Evolutionary conservation across 2,888 invertebrate species (phyloP), one percentile per base, ranked within the genome.

Genomic region (Drosophila anomelani): DNA sequence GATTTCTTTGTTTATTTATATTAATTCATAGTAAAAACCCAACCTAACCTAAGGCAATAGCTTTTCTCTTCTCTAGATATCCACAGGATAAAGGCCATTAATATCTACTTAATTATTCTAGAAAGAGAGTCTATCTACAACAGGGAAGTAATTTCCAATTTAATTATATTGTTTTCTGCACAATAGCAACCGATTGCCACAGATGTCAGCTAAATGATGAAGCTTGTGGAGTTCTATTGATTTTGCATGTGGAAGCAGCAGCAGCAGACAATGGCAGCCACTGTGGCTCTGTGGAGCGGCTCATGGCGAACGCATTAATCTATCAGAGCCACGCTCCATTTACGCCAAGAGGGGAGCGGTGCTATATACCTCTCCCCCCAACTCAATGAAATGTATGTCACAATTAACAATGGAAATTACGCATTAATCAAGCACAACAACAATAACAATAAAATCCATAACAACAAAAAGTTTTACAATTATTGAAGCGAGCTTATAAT

Each of bases 341-440:
- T 84, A 70, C 73, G 58, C 23, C 47, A 10, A 41, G 75, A 41
- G 75, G 69, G 44, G 61, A 57, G 76, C 46, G 61, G 67, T 61
- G 66, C 13, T 15, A 26, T 43, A 8, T 15, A 9, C 38, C 34
- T 20, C 39, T 1, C 44, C 32, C 38, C 43, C 26, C 26, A 39
- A 1, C 51, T 2, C 38, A 39, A 46, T 61, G 62, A 80, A 76
- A 82, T 85, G 88, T 82, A 67, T 88, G 84, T 77, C 89, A 85
- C 76, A 77, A 79, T 81, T 77, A 81, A 86, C 89, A 86, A 84
- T 63, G 80, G 63, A 76, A 86, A 81, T 77, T 76, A 84, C 81
- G 89, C 89, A 81, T 84, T 85, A 89, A 85, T 88, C 85, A 87
- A 87, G 89, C 81, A 62, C 60, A 86, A 84, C 79, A 76, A 84